These are phyloP conservation scores for Porites cylindrica DNA, from an alignment of 92 coral and sea anemone species.

Conservation along the genomic window DNA sequence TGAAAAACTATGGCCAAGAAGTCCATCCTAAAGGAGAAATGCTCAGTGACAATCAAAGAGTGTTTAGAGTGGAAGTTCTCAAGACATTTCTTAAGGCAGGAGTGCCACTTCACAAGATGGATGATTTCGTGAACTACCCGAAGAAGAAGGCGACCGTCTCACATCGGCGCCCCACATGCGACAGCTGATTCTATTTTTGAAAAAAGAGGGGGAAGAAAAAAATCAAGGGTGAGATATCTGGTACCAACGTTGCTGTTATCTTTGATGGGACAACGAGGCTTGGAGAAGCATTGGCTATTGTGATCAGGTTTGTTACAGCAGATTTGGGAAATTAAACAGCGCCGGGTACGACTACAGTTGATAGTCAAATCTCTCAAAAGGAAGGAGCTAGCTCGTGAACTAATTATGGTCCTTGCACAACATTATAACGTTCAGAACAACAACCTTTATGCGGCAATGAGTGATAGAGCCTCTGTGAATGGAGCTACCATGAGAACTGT, in stretches of 20 bases:
- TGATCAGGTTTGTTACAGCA: constrained; percentile 7
- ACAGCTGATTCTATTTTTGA: constrained; percentile 40
- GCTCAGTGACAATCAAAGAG: no score
- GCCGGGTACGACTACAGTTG: constrained; percentile 31
- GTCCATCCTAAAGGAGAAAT: no score
- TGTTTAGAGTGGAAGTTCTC: neutral
- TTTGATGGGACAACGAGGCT: no score
- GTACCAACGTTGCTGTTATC: neutral
- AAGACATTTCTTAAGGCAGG: constrained; percentile 54
- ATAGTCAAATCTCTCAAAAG: neutral
- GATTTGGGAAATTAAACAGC: constrained; percentile 27
- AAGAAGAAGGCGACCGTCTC: constrained; percentile 49
- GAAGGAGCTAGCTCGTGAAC: constrained; percentile 6
- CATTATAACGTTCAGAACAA: constrained; percentile 6
- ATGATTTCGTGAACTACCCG: constrained; percentile 40
- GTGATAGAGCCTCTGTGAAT: constrained; percentile 47
- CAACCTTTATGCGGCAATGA: constrained; percentile 12
- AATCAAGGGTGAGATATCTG: constrained; percentile 23
- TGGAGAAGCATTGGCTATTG: neutral
- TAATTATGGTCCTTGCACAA: neutral
- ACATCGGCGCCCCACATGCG: constrained; percentile 36
- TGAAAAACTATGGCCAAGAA: no score
- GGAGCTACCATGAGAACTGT: constrained; percentile 33
- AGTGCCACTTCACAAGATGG: constrained; percentile 38
- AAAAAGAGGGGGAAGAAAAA: constrained; percentile 34